Evolutionary conservation across 2,113 vertebrate genomes (phyloP), one percentile per base, ranked within the genome.

Genomic region (Xyrauchen texanus): DNA sequence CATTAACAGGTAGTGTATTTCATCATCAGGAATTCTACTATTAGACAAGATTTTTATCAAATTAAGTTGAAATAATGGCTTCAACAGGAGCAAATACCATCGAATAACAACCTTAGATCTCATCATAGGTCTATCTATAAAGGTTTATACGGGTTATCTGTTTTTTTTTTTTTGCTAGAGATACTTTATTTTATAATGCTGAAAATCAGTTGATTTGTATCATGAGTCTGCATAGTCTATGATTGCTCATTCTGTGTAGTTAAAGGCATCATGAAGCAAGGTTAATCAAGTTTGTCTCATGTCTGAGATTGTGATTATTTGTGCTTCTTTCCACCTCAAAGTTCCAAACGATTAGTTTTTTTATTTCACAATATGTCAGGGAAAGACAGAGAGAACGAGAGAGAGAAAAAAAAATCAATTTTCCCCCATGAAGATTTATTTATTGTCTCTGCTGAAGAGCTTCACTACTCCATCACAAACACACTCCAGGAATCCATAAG

Each of bases 341-440:
- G 74, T 76, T 76, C 34, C 49, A 47, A 76, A 76, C 6, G 74
- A 76, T 76, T 34, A n/a, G n/a, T 34, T 76, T 76, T 76, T 76
- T 65, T 11, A 76, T 76, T 76, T 76, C 74, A 65, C 74, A 55
- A 76, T 65, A 76, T 76, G 74, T 76, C 74, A 76, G 74, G 12
- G 15, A 76, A 76, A 76, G 49, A 76, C 47, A 65, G 70, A 61
- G 61, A 65, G 58, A 21, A 34, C 1, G 21, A 34, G 21, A 34
- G 21, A 34, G 21, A 3, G 21, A 46, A 51, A 55, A 55, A 65
- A 55, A 65, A 53, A 55, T 47, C 11, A 65, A 65, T 76, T 76
- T 61, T 46, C 60, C 21, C 58, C 49, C 64, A 62, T 80, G 58
- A 62, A 77, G 78, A 79, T 86, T 84, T 83, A 86, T 86, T 84